A percentile compares a stretch with the other conserved stretches of the same genome.
Conservation (phyloP, 2,113 vertebrate genomes). For the Entelurus aequoreus region DNA sequence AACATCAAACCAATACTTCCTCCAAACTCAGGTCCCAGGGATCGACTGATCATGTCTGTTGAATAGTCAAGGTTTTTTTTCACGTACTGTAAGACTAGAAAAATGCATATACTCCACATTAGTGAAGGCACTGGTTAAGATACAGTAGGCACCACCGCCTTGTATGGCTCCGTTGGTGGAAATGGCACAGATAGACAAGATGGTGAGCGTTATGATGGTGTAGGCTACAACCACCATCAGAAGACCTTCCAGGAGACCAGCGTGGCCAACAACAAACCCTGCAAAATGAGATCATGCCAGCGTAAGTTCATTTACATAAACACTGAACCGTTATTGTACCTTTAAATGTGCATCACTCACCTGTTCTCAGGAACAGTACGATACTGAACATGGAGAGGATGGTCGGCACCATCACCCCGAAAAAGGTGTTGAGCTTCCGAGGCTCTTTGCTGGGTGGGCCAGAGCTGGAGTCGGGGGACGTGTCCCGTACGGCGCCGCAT, state of each 20-base stretch:
- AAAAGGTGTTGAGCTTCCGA: constrained; percentile 83
- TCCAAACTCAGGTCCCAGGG: constrained; percentile 87
- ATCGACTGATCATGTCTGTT: constrained; percentile 89
- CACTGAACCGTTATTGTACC: neutral
- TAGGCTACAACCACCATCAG: constrained; percentile 85
- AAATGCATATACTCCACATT: neutral
- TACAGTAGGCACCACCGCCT: constrained; percentile 90
- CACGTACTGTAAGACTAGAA: neutral
- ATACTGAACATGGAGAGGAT: constrained; percentile 93
- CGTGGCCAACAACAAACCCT: constrained; percentile 89
- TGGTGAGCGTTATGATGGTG: constrained; percentile 82
- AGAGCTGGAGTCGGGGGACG: constrained; percentile 10
- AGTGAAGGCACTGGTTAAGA: constrained; percentile 60
- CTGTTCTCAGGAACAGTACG: constrained; percentile 83
- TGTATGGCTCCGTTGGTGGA: constrained; percentile 89
- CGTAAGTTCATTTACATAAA: constrained; percentile 29
- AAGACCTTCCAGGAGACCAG: constrained; percentile 81
- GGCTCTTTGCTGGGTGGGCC: constrained; percentile 40
- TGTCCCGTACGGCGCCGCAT: constrained; percentile 38
- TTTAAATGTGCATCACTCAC: constrained; percentile 55
- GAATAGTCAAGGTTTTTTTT: constrained; percentile 40
- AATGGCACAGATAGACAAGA: constrained; percentile 87
- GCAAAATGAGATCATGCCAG: constrained; percentile 25
- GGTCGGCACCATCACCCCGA: constrained; percentile 88
- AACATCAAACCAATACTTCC: constrained; percentile 94